Base-by-base conservation (phyloP, 2,113 vertebrate genomes). In the Pseudorasbora parva region DNA sequence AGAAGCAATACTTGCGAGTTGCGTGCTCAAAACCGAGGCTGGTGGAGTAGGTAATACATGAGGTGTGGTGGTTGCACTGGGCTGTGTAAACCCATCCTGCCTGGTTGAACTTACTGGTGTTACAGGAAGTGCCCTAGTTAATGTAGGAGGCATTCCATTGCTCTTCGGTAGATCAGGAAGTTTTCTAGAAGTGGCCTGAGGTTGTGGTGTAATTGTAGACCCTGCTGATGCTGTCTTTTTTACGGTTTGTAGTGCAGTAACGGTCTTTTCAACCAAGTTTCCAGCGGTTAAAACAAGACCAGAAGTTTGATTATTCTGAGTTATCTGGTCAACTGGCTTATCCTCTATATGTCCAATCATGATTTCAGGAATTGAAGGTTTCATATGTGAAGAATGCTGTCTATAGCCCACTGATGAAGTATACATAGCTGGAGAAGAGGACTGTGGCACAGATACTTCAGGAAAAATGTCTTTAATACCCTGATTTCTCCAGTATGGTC, bases 401-500 rank as follows among this genome's bases (percentile, higher is more conserved):
- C 89, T 90, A 88, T 90, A 87, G 10, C 85, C 47, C 15, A 86
- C 88, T 60, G 87, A 85, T 78, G 91, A 92, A 8, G 64, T 82
- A 25, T 85, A 86, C 33, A 82, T 5, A 78, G 79, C 0, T 59
- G 80, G n/a, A 45, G 76, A 71, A 54, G 86, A 78, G 17, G 49
- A 9, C 2, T 59, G 19, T 5, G 30, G 69, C 33, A 47, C 51
- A 64, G 86, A 69, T 17, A 57, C 33, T 7, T 82, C 49, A 76
- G 86, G 64, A 11, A 85, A 45, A 45, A 88, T 6, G 51, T 92
- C 88, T 74, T 87, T 87, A 25, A 90, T 25, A 3, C 25, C 72
- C 57, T 93, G 91, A 83, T 93, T 91, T 74, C 88, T 93, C 93
- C 93, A 94, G 68, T 93, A 93, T 27, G 93, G 92, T 9, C 92